Conservation (phyloP, 2,888 invertebrate genomes). For the Cryptus armator region DNA sequence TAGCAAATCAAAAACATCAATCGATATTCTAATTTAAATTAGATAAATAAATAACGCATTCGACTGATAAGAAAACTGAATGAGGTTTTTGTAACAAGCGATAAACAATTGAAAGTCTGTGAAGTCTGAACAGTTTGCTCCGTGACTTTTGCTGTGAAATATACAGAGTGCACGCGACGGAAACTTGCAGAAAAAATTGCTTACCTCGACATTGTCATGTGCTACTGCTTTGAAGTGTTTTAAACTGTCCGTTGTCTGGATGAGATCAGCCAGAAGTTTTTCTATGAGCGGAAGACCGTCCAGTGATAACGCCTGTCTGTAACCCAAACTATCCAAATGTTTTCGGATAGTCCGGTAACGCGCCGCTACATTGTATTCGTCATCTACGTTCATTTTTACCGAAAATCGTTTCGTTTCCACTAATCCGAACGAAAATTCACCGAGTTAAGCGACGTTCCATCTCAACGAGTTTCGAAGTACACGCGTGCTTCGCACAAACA, state of each 20-base stretch:
- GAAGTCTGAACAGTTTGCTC: neutral
- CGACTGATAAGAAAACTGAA: neutral
- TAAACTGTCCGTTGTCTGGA: conserved; percentile 95
- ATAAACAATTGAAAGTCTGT: conserved; percentile 37
- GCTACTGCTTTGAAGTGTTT: conserved; percentile 93
- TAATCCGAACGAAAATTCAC: neutral
- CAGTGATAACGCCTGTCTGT: conserved; percentile 90
- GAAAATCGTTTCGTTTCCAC: no score
- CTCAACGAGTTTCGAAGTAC: neutral
- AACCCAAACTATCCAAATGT: conserved; percentile 94
- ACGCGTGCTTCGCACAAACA: neutral
- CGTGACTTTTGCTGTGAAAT: neutral
- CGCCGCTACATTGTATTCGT: conserved; percentile 79
- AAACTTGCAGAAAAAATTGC: neutral
- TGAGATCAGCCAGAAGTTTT: conserved; percentile 92
- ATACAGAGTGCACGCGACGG: neutral
- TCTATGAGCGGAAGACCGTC: conserved; percentile 94
- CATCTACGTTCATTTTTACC: conserved; percentile 61
- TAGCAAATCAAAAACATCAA: neutral
- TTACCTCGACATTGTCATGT: conserved; percentile 89
- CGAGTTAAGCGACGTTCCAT: no score
- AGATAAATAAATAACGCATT: neutral
- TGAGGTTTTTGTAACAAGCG: neutral
- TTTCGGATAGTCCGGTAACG: conserved; percentile 87
- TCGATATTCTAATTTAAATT: conserved; percentile 38